Conservation (phyloP, 2,888 invertebrate species). For the Fragum whitleyi region DNA sequence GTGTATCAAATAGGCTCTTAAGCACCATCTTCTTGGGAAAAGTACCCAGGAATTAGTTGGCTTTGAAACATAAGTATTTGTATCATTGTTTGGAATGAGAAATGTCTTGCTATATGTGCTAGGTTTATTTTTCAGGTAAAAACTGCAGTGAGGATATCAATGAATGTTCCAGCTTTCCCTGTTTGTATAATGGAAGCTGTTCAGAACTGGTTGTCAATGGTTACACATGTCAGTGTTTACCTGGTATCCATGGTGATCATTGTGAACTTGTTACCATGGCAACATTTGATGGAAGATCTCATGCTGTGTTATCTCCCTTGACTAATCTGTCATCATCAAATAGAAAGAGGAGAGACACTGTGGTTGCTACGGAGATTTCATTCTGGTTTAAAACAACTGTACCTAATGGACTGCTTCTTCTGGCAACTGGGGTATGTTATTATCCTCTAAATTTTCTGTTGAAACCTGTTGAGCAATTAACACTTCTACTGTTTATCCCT, state of each 20-base stretch:
- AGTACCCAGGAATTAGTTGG: no score
- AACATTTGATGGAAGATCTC: conserved; percentile 75
- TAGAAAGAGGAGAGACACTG: conserved; percentile 34
- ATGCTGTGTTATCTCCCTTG: conserved; percentile 63
- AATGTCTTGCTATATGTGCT: no score
- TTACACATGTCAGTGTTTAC: conserved; percentile 77
- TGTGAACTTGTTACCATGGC: conserved; percentile 77
- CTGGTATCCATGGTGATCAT: conserved; percentile 72
- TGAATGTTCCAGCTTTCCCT: conserved; percentile 88
- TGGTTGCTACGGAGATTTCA: conserved; percentile 36
- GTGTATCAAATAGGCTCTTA: no score
- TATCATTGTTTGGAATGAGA: no score
- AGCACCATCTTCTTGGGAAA: no score
- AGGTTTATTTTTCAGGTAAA: conserved; percentile 47
- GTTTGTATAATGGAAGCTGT: conserved; percentile 96
- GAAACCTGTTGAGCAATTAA: no score
- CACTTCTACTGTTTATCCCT: no score
- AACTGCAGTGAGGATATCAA: conserved; percentile 70
- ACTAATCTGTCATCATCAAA: not conserved
- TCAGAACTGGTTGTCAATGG: conserved; percentile 92
- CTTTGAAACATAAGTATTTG: no score
- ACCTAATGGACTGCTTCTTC: conserved; percentile 72
- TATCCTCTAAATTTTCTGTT: not conserved
- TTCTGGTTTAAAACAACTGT: conserved; percentile 76
- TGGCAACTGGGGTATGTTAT: conserved; percentile 75